Conservation (phyloP, 1,140 invertebrate genomes). For the Dufourea novaeangliae region DNA sequence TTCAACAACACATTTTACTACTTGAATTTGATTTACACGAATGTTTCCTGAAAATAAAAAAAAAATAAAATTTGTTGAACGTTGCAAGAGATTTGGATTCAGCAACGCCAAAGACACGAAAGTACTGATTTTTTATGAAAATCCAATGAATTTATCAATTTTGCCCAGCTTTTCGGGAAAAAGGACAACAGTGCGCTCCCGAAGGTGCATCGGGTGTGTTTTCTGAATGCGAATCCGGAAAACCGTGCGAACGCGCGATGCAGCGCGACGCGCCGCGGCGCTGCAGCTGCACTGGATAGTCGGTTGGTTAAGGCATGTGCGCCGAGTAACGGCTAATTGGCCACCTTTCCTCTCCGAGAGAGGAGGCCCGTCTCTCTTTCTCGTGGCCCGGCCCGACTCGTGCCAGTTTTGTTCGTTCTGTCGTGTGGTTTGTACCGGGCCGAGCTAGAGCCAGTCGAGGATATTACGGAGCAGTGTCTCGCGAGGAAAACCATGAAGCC, state of each 20-base stretch:
- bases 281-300: conserved; percentile 55
- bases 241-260: conserved; percentile 45
- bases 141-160: no score
- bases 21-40: no score
- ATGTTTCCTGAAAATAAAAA: no score
- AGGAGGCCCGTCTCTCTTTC: conserved; percentile 67
- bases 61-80: no score
- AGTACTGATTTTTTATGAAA: no score
- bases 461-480: not conserved
- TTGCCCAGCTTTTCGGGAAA: no score
- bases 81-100: no score
- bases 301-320: conserved; percentile 64
- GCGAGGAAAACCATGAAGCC: conserved; percentile 36
- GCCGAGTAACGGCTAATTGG: conserved; percentile 81
- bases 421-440: conserved; percentile 59
- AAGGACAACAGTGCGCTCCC: not conserved
- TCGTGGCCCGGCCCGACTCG: conserved; percentile 65
- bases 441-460: conserved; percentile 16
- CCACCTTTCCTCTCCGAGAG: conserved; percentile 77
- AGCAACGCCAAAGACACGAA: no score
- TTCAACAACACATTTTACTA: no score
- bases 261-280: conserved; percentile 34
- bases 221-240: conserved; percentile 46
- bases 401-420: conserved; percentile 75
- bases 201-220: conserved; percentile 11